phyloP scores from a whole-genome alignment of 1,140 invertebrate genomes.

The Nasonia vitripennis region DNA sequence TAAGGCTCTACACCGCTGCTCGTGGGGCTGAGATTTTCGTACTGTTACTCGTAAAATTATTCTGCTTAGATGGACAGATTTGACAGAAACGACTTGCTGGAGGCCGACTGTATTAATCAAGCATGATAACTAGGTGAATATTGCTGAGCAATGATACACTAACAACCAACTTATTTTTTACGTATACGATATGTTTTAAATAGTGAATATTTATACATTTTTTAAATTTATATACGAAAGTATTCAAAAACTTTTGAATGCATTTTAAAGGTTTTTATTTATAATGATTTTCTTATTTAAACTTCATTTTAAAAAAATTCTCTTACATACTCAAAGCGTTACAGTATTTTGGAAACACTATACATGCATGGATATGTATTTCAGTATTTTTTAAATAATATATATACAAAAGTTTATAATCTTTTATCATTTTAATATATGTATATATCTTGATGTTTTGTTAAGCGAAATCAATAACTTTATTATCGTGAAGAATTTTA shows the following conservation, averaged over 20 bases:
- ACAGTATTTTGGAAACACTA: conserved; percentile 35
- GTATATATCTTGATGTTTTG: neutral
- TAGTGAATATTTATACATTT: conserved; percentile 9
- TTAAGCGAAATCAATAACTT: neutral
- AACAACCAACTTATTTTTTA: conserved; percentile 2
- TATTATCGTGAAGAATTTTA: too few species aligned
- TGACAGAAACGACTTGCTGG: neutral
- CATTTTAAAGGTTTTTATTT: neutral
- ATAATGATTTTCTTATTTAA: neutral
- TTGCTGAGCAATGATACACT: conserved; percentile 26
- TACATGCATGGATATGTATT: neutral
- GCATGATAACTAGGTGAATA: neutral
- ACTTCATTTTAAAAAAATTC: neutral
- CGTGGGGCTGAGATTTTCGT: conserved; percentile 17
- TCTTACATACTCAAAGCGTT: neutral
- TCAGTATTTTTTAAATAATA: conserved; percentile 25
- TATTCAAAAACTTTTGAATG: neutral
- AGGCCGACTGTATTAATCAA: conserved; percentile 1
- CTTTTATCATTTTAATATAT: neutral
- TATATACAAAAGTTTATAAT: neutral
- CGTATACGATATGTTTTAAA: neutral
- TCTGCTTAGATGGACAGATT: conserved; percentile 25
- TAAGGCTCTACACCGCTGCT: conserved; percentile 50
- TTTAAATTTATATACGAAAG: neutral
- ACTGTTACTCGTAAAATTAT: conserved; percentile 7